phyloP scores from a whole-genome alignment of 2,113 vertebrate species.

The Pipa parva region DNA sequence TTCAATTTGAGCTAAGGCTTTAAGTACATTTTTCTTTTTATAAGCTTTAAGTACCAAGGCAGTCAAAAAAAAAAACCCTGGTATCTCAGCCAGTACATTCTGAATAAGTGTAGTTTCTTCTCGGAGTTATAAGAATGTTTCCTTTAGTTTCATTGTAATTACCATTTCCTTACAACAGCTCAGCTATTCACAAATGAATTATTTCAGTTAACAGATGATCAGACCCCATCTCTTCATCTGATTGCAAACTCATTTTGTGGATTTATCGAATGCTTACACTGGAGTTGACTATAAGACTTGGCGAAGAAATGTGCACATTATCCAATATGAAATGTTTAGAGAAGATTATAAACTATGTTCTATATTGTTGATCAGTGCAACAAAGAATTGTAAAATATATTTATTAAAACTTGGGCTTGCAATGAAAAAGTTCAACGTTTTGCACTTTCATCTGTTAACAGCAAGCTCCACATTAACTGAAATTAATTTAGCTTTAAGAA shows the following conservation, averaged over 20 bases:
- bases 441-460: too few relatives aligned
- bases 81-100: background rate
- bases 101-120: background rate
- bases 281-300: slow-evolving; percentile 2
- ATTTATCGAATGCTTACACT: slow-evolving; percentile 29
- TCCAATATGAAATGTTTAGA: slow-evolving; percentile 6
- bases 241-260: slow-evolving; percentile 27
- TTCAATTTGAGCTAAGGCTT: background rate
- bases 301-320: slow-evolving; percentile 13
- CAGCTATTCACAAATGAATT: slow-evolving; percentile 25
- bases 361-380: background rate
- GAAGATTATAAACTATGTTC: slow-evolving; percentile 1
- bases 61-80: background rate
- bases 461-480: too few relatives aligned
- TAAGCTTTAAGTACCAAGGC: background rate
- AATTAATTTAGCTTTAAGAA: too few relatives aligned
- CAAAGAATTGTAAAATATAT: background rate
- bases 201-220: slow-evolving; percentile 26
- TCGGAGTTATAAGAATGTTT: background rate
- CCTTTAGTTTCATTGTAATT: background rate
- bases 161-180: slow-evolving; percentile 1
- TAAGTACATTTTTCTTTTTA: background rate
- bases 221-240: slow-evolving; percentile 1
- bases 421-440: background rate
- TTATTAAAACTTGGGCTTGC: background rate